Conservation (phyloP, 2,888 invertebrate genomes). For the Punctoribates punctum region DNA sequence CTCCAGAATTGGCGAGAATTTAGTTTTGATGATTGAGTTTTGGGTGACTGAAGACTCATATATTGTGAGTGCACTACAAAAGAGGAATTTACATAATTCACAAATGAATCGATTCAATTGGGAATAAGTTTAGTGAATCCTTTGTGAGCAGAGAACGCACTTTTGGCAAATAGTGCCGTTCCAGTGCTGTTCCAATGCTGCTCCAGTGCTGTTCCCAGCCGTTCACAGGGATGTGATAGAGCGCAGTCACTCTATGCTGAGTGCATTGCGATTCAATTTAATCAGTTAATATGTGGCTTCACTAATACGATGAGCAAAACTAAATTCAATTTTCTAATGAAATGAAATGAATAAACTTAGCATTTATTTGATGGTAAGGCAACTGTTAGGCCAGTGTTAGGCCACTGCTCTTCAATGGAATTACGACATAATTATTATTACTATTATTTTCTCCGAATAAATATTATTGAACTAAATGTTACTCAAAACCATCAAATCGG, state of each 20-base stretch:
- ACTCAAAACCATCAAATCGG: neutral
- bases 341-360: constrained; percentile 20
- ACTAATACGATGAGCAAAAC: neutral
- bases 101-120: neutral
- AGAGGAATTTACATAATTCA: constrained; percentile 20
- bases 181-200: neutral
- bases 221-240: neutral
- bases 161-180: neutral
- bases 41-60: neutral
- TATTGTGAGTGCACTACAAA: neutral
- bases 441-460: neutral
- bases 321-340: constrained; percentile 22
- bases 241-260: neutral
- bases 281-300: constrained; percentile 15
- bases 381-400: neutral
- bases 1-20: neutral
- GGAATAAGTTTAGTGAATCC: neutral
- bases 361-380: neutral
- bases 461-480: neutral
- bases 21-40: neutral
- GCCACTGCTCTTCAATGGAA: too few relatives aligned
- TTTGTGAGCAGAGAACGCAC: neutral
- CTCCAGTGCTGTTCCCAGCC: neutral
- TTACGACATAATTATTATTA: too few relatives aligned
- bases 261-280: neutral